A percentile compares a stretch with the other conserved stretches of the same genome.
Evolutionary conservation across 2,113 vertebrate species (phyloP).

Genomic region (Agapornis roseicollis): DNA sequence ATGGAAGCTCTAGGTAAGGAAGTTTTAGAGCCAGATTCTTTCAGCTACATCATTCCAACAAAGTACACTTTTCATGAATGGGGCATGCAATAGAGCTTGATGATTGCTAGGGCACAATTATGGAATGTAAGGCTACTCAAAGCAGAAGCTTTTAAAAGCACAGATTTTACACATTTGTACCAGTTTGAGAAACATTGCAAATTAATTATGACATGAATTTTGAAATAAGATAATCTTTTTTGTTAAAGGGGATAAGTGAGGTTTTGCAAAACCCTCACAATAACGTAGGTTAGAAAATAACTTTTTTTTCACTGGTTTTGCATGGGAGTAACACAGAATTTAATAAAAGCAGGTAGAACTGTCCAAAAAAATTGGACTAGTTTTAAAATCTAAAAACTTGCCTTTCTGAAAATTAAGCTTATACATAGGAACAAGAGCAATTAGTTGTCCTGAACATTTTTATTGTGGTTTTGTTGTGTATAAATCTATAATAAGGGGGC

Average conservation of each 20-base stretch:
- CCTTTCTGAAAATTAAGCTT: conserved; percentile 51
- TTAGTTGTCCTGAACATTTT: conserved; percentile 53
- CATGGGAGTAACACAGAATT: conserved; percentile 47
- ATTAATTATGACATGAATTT: conserved; percentile 46
- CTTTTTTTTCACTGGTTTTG: conserved; percentile 45
- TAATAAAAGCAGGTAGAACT: conserved; percentile 56
- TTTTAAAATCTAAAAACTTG: conserved; percentile 60
- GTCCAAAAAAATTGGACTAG: conserved; percentile 16
- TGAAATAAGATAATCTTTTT: conserved; percentile 60
- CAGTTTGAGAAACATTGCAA: conserved; percentile 55
- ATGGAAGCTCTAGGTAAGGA: conserved; percentile 68
- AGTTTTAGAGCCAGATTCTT: conserved; percentile 60
- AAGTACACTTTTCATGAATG: conserved; percentile 65
- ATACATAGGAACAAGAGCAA: conserved; percentile 66
- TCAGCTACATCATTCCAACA: conserved; percentile 56
- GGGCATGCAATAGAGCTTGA: conserved; percentile 72
- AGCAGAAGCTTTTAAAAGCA: conserved; percentile 74
- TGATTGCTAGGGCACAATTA: conserved; percentile 55
- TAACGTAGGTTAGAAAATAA: conserved; percentile 3
- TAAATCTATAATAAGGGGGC: conserved; percentile 27
- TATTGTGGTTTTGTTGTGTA: conserved; percentile 58
- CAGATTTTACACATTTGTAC: conserved; percentile 75
- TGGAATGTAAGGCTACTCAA: conserved; percentile 73
- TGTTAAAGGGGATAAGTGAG: conserved; percentile 55
- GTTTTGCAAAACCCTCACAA: conserved; percentile 34